Evolutionary conservation across 2,888 invertebrate genomes (phyloP), one percentile per base, ranked within the genome.

Genomic region (Ferdinandea cuprea): DNA sequence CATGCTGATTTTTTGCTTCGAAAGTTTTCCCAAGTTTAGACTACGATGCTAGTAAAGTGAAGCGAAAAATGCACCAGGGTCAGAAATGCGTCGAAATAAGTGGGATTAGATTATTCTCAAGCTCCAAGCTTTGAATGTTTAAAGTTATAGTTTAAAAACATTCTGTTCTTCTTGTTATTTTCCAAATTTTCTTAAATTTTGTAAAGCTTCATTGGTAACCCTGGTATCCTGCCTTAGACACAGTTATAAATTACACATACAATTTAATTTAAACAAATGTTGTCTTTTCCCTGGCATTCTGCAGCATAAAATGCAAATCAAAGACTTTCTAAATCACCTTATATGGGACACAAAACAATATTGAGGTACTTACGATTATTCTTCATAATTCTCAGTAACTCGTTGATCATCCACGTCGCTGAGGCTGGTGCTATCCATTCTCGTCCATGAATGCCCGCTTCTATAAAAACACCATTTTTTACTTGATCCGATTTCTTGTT

Each of bases 371-470:
- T 86, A 92, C 94, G 92, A 85, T 92, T 91, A 1, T 91, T 91
- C 56, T 93, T 92, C 85, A 93, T 92, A 76, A 94, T 93, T 86
- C 92, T 93, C n/a, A 95, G 92, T 32, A 95, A 89, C 68, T 94
- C 93, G 85, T 93, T 93, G 74, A 95, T 90, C 87, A 95, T 94
- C 93, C 94, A 95, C 17, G 95, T 94, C 42, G 95, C 94, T 0
- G 94, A 94, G 0, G 96, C 95, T 0, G 95, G 95, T 1, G 95
- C 93, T 86, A 96, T 95, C 96, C 96, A 96, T 90, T 96, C 96
- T 86, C 94, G 90, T 1, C 94, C 95, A 87, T 95, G 95, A 77
- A 93, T 92, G 0, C 96, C 96, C 8, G 95, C 96, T 87, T 97
- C 97, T 32, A 97, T 92, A 93, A 96, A 96, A 42, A 97, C 94